Conservation (phyloP, 2,888 invertebrate genomes). For the Anthoptus insignis region DNA sequence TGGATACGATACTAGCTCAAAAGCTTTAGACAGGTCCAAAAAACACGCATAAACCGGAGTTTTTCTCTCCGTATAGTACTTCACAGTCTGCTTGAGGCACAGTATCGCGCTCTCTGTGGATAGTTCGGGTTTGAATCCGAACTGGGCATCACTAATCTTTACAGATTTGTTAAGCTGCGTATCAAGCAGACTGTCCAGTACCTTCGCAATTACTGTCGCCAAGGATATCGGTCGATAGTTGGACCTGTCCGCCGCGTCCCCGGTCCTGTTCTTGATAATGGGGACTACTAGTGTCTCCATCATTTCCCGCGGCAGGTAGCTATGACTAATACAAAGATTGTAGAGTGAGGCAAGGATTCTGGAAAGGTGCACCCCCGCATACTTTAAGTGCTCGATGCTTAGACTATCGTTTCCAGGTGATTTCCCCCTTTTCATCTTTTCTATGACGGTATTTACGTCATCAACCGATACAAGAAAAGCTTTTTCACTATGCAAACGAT, state of each 20-base stretch:
- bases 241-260: constrained; percentile 26
- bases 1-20: constrained; percentile 33
- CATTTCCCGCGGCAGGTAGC: background rate
- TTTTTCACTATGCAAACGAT: too few species aligned
- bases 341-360: constrained; percentile 21
- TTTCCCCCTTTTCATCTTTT: background rate
- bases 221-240: constrained; percentile 44
- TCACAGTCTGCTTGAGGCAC: constrained; percentile 29
- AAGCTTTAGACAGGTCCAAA: constrained; percentile 38
- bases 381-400: constrained; percentile 24
- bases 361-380: constrained; percentile 28
- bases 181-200: constrained; percentile 43
- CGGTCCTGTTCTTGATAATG: constrained; percentile 32
- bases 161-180: constrained; percentile 19
- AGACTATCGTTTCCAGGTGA: constrained; percentile 21
- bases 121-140: constrained; percentile 30
- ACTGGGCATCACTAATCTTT: constrained; percentile 33
- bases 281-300: constrained; percentile 6
- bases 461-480: too few species aligned
- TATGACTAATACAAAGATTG: constrained; percentile 29
- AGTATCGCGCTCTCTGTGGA: constrained; percentile 34
- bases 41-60: constrained; percentile 30
- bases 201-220: constrained; percentile 39
- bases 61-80: constrained; percentile 30
- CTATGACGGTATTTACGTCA: too few species aligned